These are phyloP conservation scores for Asteroscopus sphinx DNA, from an alignment of 2,888 invertebrate species.

Conservation along the genomic window DNA sequence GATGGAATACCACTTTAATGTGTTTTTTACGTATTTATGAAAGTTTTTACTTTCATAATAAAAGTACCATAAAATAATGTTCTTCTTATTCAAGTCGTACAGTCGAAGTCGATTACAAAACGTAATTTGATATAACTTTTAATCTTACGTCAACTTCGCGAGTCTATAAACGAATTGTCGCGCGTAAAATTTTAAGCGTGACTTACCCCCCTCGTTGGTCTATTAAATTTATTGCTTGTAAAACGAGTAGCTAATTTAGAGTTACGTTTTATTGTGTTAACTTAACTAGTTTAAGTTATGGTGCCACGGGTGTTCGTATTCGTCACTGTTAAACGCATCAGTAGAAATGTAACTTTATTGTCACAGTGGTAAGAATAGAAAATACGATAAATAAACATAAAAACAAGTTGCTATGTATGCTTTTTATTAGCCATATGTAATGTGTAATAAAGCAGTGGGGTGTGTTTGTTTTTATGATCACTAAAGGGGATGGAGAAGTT, in stretches of 20 bases:
- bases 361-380: constrained; percentile 39
- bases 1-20: no score
- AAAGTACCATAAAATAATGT: neutral
- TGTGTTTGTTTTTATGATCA: constrained; percentile 67
- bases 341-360: constrained; percentile 47
- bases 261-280: constrained; percentile 88
- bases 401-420: constrained; percentile 50
- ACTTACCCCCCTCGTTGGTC: constrained; percentile 76
- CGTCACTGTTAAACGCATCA: constrained; percentile 33
- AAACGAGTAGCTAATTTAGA: constrained; percentile 88
- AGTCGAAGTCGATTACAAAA: constrained; percentile 30
- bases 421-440: constrained; percentile 73
- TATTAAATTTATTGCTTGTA: constrained; percentile 89
- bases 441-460: constrained; percentile 72
- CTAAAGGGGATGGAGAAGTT: constrained; percentile 48
- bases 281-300: constrained; percentile 82
- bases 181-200: constrained; percentile 81
- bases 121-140: constrained; percentile 54
- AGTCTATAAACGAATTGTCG: constrained; percentile 79
- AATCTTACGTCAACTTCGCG: constrained; percentile 59
- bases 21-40: neutral
- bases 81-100: neutral
- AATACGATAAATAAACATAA: constrained; percentile 41
- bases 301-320: constrained; percentile 78
- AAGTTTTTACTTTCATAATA: no score